phyloP scores from a whole-genome alignment of 2,113 vertebrate species.

The Ellobius talpinus region DNA sequence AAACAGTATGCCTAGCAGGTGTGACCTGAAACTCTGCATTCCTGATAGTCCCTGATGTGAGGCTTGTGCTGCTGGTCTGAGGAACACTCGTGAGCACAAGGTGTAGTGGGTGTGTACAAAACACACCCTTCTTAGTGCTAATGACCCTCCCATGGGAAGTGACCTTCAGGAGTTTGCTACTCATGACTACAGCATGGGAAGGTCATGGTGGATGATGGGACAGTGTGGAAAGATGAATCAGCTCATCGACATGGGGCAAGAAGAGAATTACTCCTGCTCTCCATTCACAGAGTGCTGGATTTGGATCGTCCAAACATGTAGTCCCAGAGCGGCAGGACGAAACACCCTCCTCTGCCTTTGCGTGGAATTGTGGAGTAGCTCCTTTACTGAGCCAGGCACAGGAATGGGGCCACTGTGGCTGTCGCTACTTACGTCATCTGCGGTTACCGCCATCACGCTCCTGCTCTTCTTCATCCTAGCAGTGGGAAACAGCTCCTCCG shows the following conservation, averaged over 20 bases:
- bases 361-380: background rate
- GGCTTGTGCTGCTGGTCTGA: background rate
- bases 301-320: background rate
- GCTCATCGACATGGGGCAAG: background rate
- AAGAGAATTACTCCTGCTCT: background rate
- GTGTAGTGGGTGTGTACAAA: background rate
- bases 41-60: background rate
- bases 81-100: background rate
- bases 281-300: background rate
- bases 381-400: background rate
- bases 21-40: background rate
- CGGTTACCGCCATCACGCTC: constrained; percentile 92
- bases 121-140: background rate
- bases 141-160: background rate
- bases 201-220: background rate
- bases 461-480: constrained; percentile 95
- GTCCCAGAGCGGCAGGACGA: too few species aligned
- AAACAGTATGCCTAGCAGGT: background rate
- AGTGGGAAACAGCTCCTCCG: background rate
- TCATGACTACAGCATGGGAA: rapidly evolving
- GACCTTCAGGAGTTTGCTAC: background rate
- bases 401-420: rapidly evolving
- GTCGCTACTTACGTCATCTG: constrained; percentile 89
- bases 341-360: background rate
- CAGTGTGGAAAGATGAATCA: background rate